These are phyloP conservation scores for Takifugu ocellatus DNA, from an alignment of 2,797 vertebrate genomes.

Conservation along the genomic window DNA sequence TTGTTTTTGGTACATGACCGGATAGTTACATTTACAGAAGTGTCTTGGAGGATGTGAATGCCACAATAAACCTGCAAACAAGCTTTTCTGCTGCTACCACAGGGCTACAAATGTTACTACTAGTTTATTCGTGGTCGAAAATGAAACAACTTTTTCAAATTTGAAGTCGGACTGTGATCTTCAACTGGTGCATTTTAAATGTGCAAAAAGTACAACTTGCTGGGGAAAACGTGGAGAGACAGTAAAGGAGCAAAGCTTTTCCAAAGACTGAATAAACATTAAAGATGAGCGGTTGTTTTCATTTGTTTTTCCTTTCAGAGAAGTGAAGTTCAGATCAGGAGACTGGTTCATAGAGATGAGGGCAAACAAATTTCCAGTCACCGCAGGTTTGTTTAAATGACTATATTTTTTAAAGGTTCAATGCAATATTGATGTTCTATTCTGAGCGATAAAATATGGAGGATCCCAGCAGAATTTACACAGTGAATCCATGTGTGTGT, in stretches of 20 bases:
- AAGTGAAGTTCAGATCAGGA: slow-evolving; percentile 86
- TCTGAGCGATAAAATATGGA: slow-evolving; percentile 23
- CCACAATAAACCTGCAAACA: too few relatives aligned
- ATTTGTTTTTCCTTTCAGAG: slow-evolving; percentile 68
- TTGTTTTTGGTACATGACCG: too few relatives aligned
- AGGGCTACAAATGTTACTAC: too few relatives aligned
- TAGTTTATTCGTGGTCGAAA: background rate
- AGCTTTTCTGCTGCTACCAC: too few relatives aligned
- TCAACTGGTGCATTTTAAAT: too few relatives aligned
- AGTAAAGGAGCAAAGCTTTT: background rate
- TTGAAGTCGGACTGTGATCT: too few relatives aligned
- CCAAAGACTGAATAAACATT: background rate
- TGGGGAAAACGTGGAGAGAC: too few relatives aligned
- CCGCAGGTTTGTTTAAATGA: slow-evolving; percentile 72
- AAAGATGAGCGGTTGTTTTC: background rate
- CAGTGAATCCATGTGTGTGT: background rate
- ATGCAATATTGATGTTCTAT: slow-evolving; percentile 18
- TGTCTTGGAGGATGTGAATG: too few relatives aligned
- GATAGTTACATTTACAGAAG: too few relatives aligned
- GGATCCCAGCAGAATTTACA: background rate
- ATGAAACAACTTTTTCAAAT: background rate
- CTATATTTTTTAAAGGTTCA: background rate
- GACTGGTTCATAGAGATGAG: slow-evolving; percentile 92
- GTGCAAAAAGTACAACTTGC: too few relatives aligned
- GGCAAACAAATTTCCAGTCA: slow-evolving; percentile 84